Percentiles rank a stretch among this genome's conserved stretches.
Conservation (phyloP, 1,140 invertebrate species). For the Apis florea region DNA sequence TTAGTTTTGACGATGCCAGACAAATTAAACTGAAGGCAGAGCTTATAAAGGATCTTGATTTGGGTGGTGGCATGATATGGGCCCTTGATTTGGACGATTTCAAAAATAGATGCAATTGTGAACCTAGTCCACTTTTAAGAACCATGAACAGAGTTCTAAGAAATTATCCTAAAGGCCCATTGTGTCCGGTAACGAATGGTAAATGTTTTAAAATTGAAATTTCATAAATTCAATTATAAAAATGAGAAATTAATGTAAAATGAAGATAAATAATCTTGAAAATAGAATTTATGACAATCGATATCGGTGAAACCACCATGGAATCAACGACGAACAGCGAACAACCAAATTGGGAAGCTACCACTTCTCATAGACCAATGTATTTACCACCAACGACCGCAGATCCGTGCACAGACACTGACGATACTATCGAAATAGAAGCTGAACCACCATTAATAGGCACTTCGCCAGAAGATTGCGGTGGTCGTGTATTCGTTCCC, state of each 20-base stretch:
- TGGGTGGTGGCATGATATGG: constrained; percentile 94
- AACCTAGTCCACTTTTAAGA: constrained; percentile 88
- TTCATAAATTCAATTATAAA: not conserved
- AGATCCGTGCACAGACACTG: constrained; percentile 34
- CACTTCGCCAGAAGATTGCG: constrained; percentile 79
- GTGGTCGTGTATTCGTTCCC: constrained; percentile 82
- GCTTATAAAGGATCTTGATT: constrained; percentile 86
- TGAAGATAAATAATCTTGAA: not conserved
- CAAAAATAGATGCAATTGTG: constrained; percentile 88
- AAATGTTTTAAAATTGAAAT: constrained; percentile 3
- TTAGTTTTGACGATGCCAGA: constrained; percentile 84
- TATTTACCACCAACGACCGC: constrained; percentile 50
- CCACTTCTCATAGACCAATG: constrained; percentile 50
- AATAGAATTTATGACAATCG: constrained; percentile 25
- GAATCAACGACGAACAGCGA: constrained; percentile 35
- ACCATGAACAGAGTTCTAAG: constrained; percentile 89
- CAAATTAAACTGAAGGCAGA: constrained; percentile 84
- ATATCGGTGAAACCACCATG: constrained; percentile 3
- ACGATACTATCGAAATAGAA: constrained; percentile 72
- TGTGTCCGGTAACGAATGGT: constrained; percentile 70
- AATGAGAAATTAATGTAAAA: not conserved
- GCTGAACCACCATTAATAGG: constrained; percentile 51
- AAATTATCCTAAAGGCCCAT: constrained; percentile 81
- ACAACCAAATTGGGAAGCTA: constrained; percentile 38
- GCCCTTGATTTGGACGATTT: constrained; percentile 94